Evolutionary conservation across 2,797 vertebrate genomes (phyloP), one percentile per base, ranked within the genome.

Genomic region (Myripristis murdjan): DNA sequence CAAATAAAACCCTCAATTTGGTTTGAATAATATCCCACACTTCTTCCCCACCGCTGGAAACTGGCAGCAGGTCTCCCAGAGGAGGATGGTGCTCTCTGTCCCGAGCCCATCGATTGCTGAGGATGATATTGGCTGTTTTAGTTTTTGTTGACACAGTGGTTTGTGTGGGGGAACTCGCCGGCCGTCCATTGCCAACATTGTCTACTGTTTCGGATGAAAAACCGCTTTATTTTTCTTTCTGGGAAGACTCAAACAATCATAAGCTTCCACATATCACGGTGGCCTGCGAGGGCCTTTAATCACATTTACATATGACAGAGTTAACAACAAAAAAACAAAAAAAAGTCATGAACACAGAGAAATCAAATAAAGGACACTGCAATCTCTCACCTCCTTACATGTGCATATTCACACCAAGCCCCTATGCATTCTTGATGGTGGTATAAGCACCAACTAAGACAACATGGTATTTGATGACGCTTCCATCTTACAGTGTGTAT

Each of bases 1-100:
- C 57, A 74, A 70, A 62, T 66, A 69, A n/a, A 64, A 73, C 39
- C 73, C 47, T 58, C 46, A 33, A 43, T 70, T 69, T 62, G 6
- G 64, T 44, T 14, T 33, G 59, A 64, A 49, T 23, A 8, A 46
- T n/a, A 46, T 46, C 43, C 43, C 41, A 43, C 41, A 51, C 41
- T 22, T 70, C 61, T 59, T 70, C 54, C 53, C 70, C 56, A 1
- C 26, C 20, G 64, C 31, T 70, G 61, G 70, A 71, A 71, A 47
- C 52, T 41, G 14, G 57, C 39, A 15, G 55, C 22, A 48, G 43
- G n/a, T 14, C 7, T 49, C 15, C 20, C 31, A 44, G 48, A 58
- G 12, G 44, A 41, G 31, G 31, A 49, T 24, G 56, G 8, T 47
- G 46, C 11, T 39, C 49, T n/a, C 16, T 46, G 46, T 66, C 64